Conservation (phyloP, 2,113 vertebrate species). For the Urocitellus parryii region DNA sequence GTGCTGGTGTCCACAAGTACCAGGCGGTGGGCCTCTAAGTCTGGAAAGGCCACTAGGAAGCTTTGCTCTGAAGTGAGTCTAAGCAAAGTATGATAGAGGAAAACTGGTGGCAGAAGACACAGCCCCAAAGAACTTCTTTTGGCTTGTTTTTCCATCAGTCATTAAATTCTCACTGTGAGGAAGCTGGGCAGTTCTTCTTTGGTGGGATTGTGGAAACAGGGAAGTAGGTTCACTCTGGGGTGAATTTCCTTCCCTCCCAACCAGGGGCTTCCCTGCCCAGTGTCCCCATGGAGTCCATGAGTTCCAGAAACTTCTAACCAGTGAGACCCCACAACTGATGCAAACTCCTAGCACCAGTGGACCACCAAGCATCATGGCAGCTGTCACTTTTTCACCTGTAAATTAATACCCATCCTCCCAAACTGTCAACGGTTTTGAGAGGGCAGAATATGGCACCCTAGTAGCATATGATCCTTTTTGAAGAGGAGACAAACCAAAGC, state of each 20-base stretch:
- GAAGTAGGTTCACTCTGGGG: rapidly evolving
- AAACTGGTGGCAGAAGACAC: rapidly evolving
- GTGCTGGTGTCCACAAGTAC: too few relatives aligned
- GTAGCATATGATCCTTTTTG: rapidly evolving
- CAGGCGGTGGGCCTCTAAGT: neutral
- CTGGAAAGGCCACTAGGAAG: neutral
- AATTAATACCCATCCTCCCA: neutral
- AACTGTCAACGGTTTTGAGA: neutral
- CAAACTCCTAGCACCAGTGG: neutral
- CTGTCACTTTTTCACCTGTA: neutral
- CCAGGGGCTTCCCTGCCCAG: rapidly evolving
- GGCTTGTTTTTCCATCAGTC: constrained; percentile 64
- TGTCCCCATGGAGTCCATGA: rapidly evolving
- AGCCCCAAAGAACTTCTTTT: neutral
- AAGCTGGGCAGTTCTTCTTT: neutral
- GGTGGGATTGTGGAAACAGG: neutral
- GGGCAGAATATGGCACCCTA: neutral
- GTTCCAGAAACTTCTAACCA: rapidly evolving
- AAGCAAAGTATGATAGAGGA: neutral
- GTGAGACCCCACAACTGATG: neutral
- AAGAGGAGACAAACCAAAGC: neutral
- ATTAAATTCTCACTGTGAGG: neutral
- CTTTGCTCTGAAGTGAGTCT: neutral
- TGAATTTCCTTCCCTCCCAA: neutral
- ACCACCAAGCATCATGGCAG: neutral